Percentiles rank a stretch among this genome's conserved stretches.
Conservation (phyloP, 2,113 vertebrate species). For the Sterrhoptilus dennistouni region DNA sequence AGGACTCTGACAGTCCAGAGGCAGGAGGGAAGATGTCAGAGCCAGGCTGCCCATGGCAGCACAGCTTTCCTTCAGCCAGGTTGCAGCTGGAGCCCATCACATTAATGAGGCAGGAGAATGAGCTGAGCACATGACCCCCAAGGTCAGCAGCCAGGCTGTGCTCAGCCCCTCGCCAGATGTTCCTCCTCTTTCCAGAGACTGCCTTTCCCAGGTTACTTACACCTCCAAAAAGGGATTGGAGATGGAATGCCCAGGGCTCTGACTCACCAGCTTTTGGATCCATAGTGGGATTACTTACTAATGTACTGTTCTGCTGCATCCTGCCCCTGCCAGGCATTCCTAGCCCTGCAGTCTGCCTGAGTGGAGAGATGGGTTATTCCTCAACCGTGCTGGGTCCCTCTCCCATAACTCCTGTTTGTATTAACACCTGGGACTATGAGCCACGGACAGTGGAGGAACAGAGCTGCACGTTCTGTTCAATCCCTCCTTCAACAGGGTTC, state of each 20-base stretch:
- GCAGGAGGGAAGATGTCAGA: background rate
- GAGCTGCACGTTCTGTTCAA: background rate
- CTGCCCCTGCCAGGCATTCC: background rate
- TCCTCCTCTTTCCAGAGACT: constrained; percentile 3
- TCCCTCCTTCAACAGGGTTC: background rate
- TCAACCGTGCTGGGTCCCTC: background rate
- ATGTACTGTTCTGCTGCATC: background rate
- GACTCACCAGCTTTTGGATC: constrained; percentile 12
- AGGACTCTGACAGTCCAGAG: background rate
- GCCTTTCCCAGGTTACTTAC: constrained; percentile 2
- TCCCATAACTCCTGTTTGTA: background rate
- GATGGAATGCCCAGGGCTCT: background rate
- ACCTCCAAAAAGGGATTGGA: background rate
- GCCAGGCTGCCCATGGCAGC: background rate
- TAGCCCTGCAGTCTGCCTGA: background rate
- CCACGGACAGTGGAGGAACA: background rate
- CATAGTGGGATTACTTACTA: background rate
- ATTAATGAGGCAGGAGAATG: background rate
- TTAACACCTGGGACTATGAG: background rate
- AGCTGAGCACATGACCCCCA: background rate
- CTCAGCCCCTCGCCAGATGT: constrained; percentile 5
- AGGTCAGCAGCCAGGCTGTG: background rate
- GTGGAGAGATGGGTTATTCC: background rate
- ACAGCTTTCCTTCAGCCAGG: background rate
- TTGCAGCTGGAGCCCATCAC: constrained; percentile 27